A percentile compares a stretch with the other conserved stretches of the same genome.
phyloP scores from a whole-genome alignment of 2,888 invertebrate species.

The Tinea pellionella region DNA sequence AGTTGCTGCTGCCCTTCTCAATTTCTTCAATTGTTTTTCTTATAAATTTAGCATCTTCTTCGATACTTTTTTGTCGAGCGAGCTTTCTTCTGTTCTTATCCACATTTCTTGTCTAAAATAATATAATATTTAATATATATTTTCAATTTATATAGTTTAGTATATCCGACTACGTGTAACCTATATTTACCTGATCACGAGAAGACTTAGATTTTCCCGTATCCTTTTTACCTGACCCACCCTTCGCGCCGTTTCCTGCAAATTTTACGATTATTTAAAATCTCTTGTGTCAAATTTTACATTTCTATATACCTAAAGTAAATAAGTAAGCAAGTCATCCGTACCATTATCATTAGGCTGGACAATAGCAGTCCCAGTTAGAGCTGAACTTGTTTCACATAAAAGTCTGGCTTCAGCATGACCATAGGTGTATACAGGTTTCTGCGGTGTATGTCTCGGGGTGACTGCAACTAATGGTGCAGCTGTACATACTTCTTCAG shows the following conservation, averaged over 20 bases:
- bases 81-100: conserved; percentile 40
- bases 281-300: background rate
- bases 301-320: background rate
- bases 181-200: conserved; percentile 47
- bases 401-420: conserved; percentile 68
- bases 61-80: conserved; percentile 50
- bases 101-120: conserved; percentile 32
- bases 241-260: background rate
- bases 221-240: background rate
- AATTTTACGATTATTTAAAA: background rate
- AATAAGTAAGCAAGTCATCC: conserved; percentile 10
- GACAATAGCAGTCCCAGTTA: conserved; percentile 55
- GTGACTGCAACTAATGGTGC: conserved; percentile 76
- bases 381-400: conserved; percentile 51
- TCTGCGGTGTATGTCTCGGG: conserved; percentile 73
- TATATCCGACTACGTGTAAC: background rate
- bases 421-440: conserved; percentile 78
- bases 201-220: conserved; percentile 32
- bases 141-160: background rate
- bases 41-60: conserved; percentile 59
- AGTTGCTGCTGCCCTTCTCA: conserved; percentile 48
- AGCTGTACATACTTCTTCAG: conserved; percentile 82
- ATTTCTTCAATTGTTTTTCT: conserved; percentile 62
- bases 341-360: conserved; percentile 50
- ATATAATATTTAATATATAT: background rate